A percentile compares a stretch with the other conserved stretches of the same genome.
Evolutionary conservation across 2,797 vertebrate genomes (phyloP).

Genomic region (Poeciliopsis presidionis): DNA sequence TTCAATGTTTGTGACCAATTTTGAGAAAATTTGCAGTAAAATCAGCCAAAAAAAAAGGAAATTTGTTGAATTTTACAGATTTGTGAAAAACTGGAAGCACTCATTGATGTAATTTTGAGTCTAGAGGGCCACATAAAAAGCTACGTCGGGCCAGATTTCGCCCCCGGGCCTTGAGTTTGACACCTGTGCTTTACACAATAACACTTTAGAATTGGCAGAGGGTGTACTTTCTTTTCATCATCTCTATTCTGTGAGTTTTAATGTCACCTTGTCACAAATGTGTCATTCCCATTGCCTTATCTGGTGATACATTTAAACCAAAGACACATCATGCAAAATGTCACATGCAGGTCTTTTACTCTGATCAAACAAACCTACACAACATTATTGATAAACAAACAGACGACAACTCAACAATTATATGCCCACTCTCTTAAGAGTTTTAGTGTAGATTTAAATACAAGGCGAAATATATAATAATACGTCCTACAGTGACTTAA

Average conservation of each 20-base stretch:
- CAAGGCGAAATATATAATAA: background rate
- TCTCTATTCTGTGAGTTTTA: background rate
- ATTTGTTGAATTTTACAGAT: too few species aligned
- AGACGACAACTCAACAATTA: background rate
- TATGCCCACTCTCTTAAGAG: background rate
- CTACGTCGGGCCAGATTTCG: too few species aligned
- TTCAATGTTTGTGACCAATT: too few species aligned
- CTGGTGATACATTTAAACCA: background rate
- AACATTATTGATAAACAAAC: background rate
- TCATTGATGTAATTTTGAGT: too few species aligned
- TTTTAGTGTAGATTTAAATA: too few species aligned
- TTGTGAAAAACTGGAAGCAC: too few species aligned
- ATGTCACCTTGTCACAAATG: background rate
- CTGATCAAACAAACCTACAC: background rate
- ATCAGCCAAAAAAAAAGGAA: too few species aligned
- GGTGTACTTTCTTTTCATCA: background rate
- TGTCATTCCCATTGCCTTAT: background rate
- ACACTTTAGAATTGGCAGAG: background rate
- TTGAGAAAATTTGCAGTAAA: too few species aligned
- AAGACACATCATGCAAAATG: background rate
- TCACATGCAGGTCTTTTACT: background rate
- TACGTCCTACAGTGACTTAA: background rate
- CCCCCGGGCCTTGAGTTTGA: too few species aligned
- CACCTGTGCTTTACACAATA: background rate
- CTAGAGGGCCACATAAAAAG: too few species aligned